Percentiles rank a stretch among this genome's conserved stretches.
phyloP scores from a whole-genome alignment of 2,113 vertebrate species.

The Pangasianodon hypophthalmus region DNA sequence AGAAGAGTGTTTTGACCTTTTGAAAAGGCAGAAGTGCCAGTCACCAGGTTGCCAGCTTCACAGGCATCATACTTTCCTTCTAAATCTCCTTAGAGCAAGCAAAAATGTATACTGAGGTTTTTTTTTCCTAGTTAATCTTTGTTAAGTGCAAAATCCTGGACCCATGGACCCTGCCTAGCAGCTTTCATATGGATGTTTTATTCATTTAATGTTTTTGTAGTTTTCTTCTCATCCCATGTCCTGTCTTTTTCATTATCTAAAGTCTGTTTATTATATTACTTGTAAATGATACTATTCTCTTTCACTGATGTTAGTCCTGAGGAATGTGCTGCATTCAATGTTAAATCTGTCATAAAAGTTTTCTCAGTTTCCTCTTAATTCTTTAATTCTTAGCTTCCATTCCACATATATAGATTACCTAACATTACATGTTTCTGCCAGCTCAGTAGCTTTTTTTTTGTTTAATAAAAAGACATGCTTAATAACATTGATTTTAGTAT shows the following conservation, averaged over 20 bases:
- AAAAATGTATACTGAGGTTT: constrained; percentile 16
- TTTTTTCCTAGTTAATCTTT: constrained; percentile 11
- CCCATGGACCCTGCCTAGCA: not conserved
- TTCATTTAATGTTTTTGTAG: constrained; percentile 17
- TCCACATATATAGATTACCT: not conserved
- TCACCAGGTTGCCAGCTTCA: constrained; percentile 26
- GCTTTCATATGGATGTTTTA: constrained; percentile 30
- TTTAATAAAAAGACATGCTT: not conserved
- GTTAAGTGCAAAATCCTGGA: constrained; percentile 17
- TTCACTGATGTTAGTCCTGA: not conserved
- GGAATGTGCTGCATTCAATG: constrained; percentile 14
- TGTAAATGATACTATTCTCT: constrained; percentile 32
- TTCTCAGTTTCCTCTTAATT: not conserved
- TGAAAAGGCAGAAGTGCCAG: constrained; percentile 29
- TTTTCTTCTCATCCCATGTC: not conserved
- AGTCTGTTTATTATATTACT: constrained; percentile 28
- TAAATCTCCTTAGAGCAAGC: constrained; percentile 10
- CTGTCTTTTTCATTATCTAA: constrained; percentile 1
- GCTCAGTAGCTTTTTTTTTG: not conserved
- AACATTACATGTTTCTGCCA: not conserved
- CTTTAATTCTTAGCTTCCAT: not conserved
- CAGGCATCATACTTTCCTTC: constrained; percentile 47
- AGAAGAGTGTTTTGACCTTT: constrained; percentile 41
- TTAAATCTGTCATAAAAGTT: not conserved
- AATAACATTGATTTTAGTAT: not conserved